Conservation (phyloP, 1,140 invertebrate genomes). For the Megalopta genalis region DNA sequence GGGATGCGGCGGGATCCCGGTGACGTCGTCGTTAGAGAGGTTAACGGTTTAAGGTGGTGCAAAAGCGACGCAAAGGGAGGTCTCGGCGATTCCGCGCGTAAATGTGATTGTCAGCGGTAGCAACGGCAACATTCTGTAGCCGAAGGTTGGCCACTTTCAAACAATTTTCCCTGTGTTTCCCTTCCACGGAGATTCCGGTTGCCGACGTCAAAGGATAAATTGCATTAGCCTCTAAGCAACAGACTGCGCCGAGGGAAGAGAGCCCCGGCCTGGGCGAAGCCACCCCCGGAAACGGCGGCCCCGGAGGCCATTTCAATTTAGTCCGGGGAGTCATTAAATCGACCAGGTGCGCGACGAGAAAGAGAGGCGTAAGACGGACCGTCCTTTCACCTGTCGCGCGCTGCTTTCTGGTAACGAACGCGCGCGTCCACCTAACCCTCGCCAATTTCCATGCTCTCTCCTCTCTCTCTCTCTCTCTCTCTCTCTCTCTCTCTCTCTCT, state of each 20-base stretch:
- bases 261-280: not conserved
- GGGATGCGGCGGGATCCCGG: no score
- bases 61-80: no score
- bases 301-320: constrained; percentile 48
- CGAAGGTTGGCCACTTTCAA: not conserved
- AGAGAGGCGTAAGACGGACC: constrained; percentile 27
- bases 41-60: not conserved
- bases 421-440: constrained; percentile 50
- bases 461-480: no score
- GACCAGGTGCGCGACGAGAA: constrained; percentile 46
- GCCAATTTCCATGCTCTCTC: constrained; percentile 66
- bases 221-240: not conserved
- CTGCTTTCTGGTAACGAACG: constrained; percentile 50
- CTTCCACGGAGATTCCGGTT: not conserved
- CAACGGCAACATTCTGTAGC: no score
- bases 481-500: no score
- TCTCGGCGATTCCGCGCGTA: no score
- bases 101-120: no score
- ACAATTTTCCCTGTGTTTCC: constrained; percentile 1
- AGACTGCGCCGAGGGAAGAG: not conserved
- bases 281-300: constrained; percentile 27
- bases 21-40: no score
- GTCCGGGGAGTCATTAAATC: constrained; percentile 59
- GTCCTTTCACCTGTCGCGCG: constrained; percentile 59
- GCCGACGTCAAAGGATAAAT: constrained; percentile 7